phyloP scores from a whole-genome alignment of 2,888 invertebrate species.

The Smittia sp. region DNA sequence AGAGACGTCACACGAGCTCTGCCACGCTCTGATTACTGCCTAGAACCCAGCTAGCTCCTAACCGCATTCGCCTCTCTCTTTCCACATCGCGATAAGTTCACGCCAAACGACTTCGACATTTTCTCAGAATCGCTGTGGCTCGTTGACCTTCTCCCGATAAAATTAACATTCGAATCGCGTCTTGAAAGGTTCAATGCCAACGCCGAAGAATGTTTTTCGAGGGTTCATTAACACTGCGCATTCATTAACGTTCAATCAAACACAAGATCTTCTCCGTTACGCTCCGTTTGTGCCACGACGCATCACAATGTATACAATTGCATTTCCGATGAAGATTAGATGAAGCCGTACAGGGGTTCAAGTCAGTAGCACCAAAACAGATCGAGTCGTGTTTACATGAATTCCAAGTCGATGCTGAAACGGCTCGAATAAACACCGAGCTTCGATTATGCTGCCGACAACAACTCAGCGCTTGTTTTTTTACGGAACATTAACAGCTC shows the following conservation, averaged over 20 bases:
- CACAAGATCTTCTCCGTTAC: neutral
- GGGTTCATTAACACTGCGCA: conserved; percentile 35
- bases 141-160: no score
- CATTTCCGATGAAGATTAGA: neutral
- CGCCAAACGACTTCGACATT: no score
- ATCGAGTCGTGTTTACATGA: neutral
- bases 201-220: neutral
- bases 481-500: conserved; percentile 26
- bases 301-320: conserved; percentile 7
- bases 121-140: no score
- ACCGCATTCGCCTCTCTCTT: no score
- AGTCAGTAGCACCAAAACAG: neutral
- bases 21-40: no score
- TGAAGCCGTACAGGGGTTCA: neutral
- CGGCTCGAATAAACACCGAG: neutral
- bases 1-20: no score
- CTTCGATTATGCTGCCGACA: neutral
- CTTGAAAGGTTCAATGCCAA: no score
- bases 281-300: neutral
- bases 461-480: neutral
- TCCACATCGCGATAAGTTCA: no score
- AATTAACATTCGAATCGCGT: no score
- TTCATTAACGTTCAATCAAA: conserved; percentile 38
- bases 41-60: no score
- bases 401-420: neutral